phyloP scores from a whole-genome alignment of 2,113 vertebrate species.

The Sturnira hondurensis region DNA sequence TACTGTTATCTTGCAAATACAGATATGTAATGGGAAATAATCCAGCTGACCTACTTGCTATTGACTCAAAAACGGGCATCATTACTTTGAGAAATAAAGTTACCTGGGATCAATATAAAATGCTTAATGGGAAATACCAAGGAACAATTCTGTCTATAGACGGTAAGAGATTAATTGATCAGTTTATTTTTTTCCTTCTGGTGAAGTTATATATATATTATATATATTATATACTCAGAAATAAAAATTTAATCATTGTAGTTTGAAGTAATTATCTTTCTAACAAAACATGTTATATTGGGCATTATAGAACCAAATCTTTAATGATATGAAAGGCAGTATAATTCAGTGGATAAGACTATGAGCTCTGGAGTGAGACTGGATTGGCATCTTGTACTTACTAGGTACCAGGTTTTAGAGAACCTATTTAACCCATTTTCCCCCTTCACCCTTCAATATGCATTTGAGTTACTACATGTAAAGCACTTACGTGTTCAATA shows the following conservation, averaged over 20 bases:
- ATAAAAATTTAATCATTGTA: not conserved
- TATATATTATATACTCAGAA: not conserved
- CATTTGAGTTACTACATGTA: not conserved
- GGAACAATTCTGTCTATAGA: constrained; percentile 83
- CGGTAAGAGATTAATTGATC: constrained; percentile 76
- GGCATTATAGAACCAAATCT: not conserved
- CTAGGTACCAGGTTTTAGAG: not conserved
- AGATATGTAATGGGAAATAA: constrained; percentile 87
- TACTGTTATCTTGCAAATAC: constrained; percentile 37
- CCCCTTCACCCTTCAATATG: not conserved
- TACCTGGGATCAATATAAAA: constrained; percentile 79
- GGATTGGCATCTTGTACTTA: not conserved
- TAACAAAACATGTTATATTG: not conserved
- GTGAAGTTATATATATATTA: not conserved
- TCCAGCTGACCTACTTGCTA: constrained; percentile 81
- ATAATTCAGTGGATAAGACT: not conserved
- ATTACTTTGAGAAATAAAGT: constrained; percentile 83
- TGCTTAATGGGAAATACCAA: constrained; percentile 78
- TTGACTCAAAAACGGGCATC: constrained; percentile 82
- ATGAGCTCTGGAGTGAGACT: not conserved
- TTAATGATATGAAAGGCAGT: not conserved
- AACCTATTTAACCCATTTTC: not conserved
- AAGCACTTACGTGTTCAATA: not conserved
- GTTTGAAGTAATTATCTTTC: not conserved
- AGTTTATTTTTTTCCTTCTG: not conserved